A percentile compares a stretch with the other conserved stretches of the same genome.
Evolutionary conservation across 1,140 invertebrate species (phyloP).

Genomic region (Anastrepha obliqua): DNA sequence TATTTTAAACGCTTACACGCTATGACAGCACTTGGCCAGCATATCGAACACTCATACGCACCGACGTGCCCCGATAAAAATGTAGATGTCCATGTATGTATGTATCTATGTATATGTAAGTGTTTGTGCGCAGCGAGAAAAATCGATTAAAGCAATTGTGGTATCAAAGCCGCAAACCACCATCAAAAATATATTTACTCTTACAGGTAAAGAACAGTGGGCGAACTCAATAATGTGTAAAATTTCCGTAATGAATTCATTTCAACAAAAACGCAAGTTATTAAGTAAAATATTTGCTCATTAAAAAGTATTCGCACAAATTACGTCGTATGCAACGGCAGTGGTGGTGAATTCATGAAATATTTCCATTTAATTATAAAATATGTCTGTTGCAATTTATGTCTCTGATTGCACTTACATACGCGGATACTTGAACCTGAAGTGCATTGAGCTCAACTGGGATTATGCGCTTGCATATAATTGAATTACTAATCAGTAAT

Average conservation of each 20-base stretch:
- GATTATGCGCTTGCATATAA: constrained; percentile 30
- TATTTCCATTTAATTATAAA: constrained; percentile 50
- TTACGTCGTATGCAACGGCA: neutral
- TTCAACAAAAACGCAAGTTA: neutral
- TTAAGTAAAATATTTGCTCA: neutral
- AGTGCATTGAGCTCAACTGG: constrained; percentile 12
- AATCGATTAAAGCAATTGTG: constrained; percentile 31
- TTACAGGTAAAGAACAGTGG: neutral
- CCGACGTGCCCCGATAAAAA: neutral
- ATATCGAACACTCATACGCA: neutral
- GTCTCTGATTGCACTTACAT: neutral
- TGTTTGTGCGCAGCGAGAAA: neutral
- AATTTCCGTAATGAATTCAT: constrained; percentile 37
- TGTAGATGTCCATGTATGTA: neutral
- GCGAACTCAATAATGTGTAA: constrained; percentile 32
- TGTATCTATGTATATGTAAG: neutral
- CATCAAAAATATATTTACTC: neutral
- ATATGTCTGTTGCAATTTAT: constrained; percentile 38
- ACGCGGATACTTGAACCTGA: neutral
- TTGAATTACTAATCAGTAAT: constrained; percentile 47
- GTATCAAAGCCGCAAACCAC: constrained; percentile 15
- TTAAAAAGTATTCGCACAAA: constrained; percentile 9
- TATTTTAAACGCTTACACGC: neutral
- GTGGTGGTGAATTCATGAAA: neutral
- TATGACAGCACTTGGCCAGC: neutral